A percentile compares a stretch with the other conserved stretches of the same genome.
Conservation (phyloP, 1,140 invertebrate species). For the Pseudobourletiella spinata region DNA sequence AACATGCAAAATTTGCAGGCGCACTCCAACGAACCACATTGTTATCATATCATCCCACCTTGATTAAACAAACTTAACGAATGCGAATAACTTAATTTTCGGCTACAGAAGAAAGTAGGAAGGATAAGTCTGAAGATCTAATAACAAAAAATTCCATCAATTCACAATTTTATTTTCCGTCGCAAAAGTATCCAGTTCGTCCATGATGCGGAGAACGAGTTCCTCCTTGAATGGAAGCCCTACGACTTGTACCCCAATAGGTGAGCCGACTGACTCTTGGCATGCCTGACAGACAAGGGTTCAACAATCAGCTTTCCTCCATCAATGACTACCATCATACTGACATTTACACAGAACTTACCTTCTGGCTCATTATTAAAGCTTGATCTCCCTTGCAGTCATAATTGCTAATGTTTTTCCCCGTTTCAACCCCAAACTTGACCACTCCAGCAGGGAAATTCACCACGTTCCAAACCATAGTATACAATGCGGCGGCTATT, state of each 20-base stretch:
- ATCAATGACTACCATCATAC: too few species aligned
- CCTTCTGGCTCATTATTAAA: conserved; percentile 31
- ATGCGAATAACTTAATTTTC: too few species aligned
- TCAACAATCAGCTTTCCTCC: too few species aligned
- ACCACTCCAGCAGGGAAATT: conserved; percentile 32
- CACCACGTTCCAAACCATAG: conserved; percentile 30
- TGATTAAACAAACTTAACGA: too few species aligned
- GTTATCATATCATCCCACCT: too few species aligned
- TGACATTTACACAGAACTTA: conserved; percentile 5
- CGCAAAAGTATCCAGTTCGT: conserved; percentile 36
- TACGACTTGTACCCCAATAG: conserved; percentile 41
- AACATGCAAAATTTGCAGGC: too few species aligned
- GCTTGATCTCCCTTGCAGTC: conserved; percentile 30
- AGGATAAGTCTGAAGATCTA: too few species aligned
- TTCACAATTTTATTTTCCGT: too few species aligned
- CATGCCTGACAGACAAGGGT: conserved; percentile 12
- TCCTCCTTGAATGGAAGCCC: conserved; percentile 42
- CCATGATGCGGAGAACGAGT: conserved; percentile 37
- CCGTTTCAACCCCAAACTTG: conserved; percentile 28
- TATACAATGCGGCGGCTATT: conserved; percentile 17
- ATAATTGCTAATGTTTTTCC: conserved; percentile 25
- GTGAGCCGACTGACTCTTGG: conserved; percentile 37
- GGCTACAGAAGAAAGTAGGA: too few species aligned
- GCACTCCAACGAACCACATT: not conserved
- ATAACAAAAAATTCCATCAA: too few species aligned